These are phyloP conservation scores for Pontoporia blainvillei DNA, from an alignment of 2,113 vertebrate species.

Conservation along the genomic window DNA sequence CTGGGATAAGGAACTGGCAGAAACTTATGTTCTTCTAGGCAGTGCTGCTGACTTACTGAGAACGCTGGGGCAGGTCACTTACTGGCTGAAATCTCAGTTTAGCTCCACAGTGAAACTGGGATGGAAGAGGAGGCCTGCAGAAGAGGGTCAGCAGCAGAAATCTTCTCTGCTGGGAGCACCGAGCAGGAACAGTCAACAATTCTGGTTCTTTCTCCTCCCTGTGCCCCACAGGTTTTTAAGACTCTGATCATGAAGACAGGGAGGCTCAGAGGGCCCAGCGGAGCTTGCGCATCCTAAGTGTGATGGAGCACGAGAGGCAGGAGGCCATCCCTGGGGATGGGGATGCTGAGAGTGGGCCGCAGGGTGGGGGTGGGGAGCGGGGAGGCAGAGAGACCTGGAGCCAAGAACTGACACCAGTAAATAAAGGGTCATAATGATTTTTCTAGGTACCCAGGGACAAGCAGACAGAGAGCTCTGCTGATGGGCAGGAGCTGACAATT, in stretches of 20 bases:
- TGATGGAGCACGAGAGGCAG: not conserved
- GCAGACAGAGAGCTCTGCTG: conserved; percentile 46
- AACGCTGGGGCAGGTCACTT: not conserved
- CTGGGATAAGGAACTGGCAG: not conserved
- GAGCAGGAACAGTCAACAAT: not conserved
- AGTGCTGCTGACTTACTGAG: not conserved
- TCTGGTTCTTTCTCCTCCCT: not conserved
- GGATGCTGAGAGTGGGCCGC: not conserved
- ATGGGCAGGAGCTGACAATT: conserved; percentile 69
- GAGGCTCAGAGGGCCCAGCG: not conserved
- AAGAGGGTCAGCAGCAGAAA: not conserved
- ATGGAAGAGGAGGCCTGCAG: not conserved
- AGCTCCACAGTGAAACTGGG: not conserved
- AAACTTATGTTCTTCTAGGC: fast-evolving
- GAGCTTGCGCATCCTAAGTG: not conserved
- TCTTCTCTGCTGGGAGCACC: not conserved
- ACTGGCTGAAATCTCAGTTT: not conserved
- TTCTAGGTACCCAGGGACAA: conserved; percentile 32
- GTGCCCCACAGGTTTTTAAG: not conserved
- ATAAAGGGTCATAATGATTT: conserved; percentile 58
- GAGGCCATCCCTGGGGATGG: not conserved
- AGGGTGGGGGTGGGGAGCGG: fast-evolving
- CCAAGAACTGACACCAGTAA: not conserved
- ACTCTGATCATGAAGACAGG: not conserved
- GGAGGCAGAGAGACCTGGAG: not conserved